Conservation (phyloP, 2,113 vertebrate species). For the Amphiprion percula region DNA sequence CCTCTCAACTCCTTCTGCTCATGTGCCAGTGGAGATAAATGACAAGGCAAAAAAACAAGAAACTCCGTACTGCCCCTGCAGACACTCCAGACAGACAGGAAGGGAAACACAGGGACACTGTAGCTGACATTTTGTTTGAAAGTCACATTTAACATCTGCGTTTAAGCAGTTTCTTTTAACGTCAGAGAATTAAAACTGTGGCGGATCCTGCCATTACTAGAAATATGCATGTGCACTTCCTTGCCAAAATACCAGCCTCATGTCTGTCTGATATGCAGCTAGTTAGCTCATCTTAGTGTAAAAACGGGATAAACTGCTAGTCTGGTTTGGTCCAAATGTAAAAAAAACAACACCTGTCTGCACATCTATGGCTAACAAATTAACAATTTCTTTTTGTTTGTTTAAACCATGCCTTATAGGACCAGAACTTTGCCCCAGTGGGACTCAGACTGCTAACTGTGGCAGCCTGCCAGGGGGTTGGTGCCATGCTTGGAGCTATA, state of each 20-base stretch:
- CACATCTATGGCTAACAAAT: background rate
- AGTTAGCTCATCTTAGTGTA: slow-evolving; percentile 14
- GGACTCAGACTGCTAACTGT: slow-evolving; percentile 5
- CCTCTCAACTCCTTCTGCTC: slow-evolving; percentile 53
- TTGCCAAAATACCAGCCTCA: background rate
- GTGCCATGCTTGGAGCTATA: slow-evolving; percentile 55
- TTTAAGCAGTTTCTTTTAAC: slow-evolving; percentile 11
- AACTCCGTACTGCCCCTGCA: slow-evolving; percentile 5
- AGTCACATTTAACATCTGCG: slow-evolving; percentile 14
- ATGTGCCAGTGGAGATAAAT: slow-evolving; percentile 71
- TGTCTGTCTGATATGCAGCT: background rate
- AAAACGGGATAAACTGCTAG: background rate
- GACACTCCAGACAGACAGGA: slow-evolving; percentile 55
- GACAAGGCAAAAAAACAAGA: slow-evolving; percentile 61
- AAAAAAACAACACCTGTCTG: background rate
- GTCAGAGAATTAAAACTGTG: background rate
- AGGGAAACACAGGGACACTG: slow-evolving; percentile 43
- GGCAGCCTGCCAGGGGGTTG: slow-evolving; percentile 26
- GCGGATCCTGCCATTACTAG: background rate
- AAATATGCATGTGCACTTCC: background rate
- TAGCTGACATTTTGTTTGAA: slow-evolving; percentile 53
- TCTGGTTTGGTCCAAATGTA: background rate
- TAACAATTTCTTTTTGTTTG: background rate
- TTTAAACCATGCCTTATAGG: slow-evolving; percentile 20
- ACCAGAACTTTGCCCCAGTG: slow-evolving; percentile 3